Base-by-base conservation (phyloP, 2,888 invertebrate genomes). In the Sesamia inferens region DNA sequence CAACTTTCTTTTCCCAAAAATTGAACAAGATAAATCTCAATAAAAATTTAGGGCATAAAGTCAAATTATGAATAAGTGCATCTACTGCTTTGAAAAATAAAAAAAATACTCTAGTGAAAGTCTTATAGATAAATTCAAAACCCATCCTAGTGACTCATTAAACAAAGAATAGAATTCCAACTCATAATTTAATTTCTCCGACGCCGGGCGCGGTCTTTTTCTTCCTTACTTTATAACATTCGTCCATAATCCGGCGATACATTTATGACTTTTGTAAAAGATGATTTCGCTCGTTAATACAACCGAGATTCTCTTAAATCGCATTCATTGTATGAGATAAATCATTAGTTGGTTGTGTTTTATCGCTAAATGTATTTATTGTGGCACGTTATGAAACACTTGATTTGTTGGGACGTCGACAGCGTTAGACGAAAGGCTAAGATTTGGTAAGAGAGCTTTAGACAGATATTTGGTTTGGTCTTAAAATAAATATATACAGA, bases 261-360 rank as follows among this genome's bases (percentile, higher is more conserved):
- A 91, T 94, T 93, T 92, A 93, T 88, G 88, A 84, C 88, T 81
- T 73, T 82, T 88, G 86, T 90, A 92, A 91, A 88, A 84, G 88
- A 91, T 89, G 89, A 90, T 90, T 90, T 90, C 81, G 89, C 88
- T 88, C 86, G 85, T 88, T 91, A 92, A 92, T 90, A 89, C 86
- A 86, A 87, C 91, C 91, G 92, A 93, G 93, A 92, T 92, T 90
- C 87, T 92, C 84, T 91, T 92, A 92, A 94, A 93, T 93, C 90
- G 90, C 88, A 91, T 93, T 93, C 94, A 94, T 94, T 92, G 90
- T 89, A 75, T 72, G 72, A 42, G 80, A 85, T 90, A 90, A 90
- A 92, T 92, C 90, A 90, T 88, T 83, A 80, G 64, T 65, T 78
- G 81, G 65, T 78, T 80, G 74, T 78, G 85, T 85, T 84, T 88